Percentiles rank a stretch among this genome's conserved stretches.
These are phyloP conservation scores for Protaetia brevitarsis DNA, from an alignment of 1,140 invertebrate genomes.

Conservation along the genomic window DNA sequence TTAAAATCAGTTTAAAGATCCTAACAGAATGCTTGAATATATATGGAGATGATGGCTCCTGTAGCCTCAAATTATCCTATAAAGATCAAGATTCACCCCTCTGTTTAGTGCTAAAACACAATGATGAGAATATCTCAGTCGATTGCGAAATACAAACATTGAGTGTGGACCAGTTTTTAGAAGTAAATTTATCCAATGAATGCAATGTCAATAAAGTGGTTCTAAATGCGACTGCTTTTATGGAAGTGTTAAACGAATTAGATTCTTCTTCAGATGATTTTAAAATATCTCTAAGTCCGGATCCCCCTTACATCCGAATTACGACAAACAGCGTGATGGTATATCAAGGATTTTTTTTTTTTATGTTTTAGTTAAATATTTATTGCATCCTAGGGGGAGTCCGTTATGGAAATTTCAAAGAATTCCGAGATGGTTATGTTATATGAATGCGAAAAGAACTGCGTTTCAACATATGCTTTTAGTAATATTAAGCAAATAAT, in stretches of 20 bases:
- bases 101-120: slow-evolving; percentile 65
- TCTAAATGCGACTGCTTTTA: slow-evolving; percentile 77
- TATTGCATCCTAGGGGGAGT: slow-evolving; percentile 54
- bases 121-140: slow-evolving; percentile 80
- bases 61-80: slow-evolving; percentile 75
- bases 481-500: slow-evolving; percentile 75
- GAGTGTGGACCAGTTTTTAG: slow-evolving; percentile 75
- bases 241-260: slow-evolving; percentile 77
- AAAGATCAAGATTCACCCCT: slow-evolving; percentile 69
- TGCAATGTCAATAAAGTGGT: slow-evolving; percentile 80
- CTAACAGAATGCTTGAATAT: slow-evolving; percentile 85
- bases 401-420: slow-evolving; percentile 76
- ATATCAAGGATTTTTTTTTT: slow-evolving; percentile 34
- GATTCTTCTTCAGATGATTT: slow-evolving; percentile 78
- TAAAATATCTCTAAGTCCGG: slow-evolving; percentile 75
- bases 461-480: slow-evolving; percentile 68
- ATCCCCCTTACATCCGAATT: slow-evolving; percentile 77
- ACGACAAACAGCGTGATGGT: slow-evolving; percentile 75
- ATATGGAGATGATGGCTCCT: slow-evolving; percentile 72
- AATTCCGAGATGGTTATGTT: slow-evolving; percentile 78
- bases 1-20: slow-evolving; percentile 78
- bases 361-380: slow-evolving; percentile 4
- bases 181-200: slow-evolving; percentile 72
- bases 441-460: slow-evolving; percentile 70
- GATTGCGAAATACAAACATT: slow-evolving; percentile 88